Base-by-base conservation (phyloP, 2,113 vertebrate genomes). In the Pseudorhombus dupliciocellatus region DNA sequence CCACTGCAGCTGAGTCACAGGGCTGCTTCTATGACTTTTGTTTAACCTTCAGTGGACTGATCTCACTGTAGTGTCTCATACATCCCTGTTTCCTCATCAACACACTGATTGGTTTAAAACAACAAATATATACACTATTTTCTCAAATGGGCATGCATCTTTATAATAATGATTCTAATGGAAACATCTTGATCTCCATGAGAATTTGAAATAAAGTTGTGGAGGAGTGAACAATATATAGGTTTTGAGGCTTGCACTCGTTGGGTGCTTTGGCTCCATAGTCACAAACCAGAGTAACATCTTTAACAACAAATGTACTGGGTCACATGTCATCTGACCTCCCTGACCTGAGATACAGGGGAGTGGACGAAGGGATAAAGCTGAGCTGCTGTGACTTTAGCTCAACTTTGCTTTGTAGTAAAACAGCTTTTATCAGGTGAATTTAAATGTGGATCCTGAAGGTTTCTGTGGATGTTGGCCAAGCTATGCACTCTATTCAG, bases 401-500 rank as follows among this genome's bases (percentile, higher is more conserved):
- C 70, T 79, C 26, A 73, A 58, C 68, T 30, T 63, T 25, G 34
- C 50, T 24, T 67, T 8, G n/a, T 26, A 9, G 52, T 46, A 18
- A 59, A 73, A 71, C 79, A 69, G 64, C 75, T 88, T 88, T 75
- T 87, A 86, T 78, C 79, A 71, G 5, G 26, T 28, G 26, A 28
- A 28, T 28, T 28, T 28, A 28, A 28, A 28, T 28, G 26, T 28
- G 26, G 26, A 28, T 28, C 5, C 26, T 3, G 2, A 28, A 28
- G 26, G 26, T 2, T 2, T 2, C 26, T 3, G 26, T 28, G 2
- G 26, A 5, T 5, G 2, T 28, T 28, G 26, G 26, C 26, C 2
- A 5, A 28, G 26, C 5, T 28, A 28, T 28, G 26, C 26, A 37
- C 34, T 37, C 34, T 37, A 37, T 10, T 37, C 2, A 12, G 34